A percentile compares a stretch with the other conserved stretches of the same genome.
phyloP scores from a whole-genome alignment of 2,113 vertebrate genomes.

The Stigmatopora argus region DNA sequence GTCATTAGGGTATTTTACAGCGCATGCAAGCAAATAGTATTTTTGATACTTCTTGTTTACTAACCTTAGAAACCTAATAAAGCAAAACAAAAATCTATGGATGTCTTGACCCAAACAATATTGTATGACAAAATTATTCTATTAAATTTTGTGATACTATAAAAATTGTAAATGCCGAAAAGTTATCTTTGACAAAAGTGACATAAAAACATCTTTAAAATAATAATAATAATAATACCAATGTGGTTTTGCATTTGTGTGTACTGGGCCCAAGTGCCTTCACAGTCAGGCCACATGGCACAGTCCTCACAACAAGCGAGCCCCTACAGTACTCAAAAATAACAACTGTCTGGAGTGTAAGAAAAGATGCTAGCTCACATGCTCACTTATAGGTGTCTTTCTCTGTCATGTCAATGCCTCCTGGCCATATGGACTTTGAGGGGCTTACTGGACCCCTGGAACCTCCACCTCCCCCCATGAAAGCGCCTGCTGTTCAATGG shows the following conservation, averaged over 20 bases:
- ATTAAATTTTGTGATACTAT: neutral
- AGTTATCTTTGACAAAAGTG: neutral
- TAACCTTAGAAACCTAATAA: no score
- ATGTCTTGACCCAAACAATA: no score
- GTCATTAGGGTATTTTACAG: neutral
- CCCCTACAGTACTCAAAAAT: neutral
- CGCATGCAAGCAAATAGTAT: neutral
- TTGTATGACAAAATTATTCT: no score
- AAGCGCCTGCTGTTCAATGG: neutral
- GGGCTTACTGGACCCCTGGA: conserved; percentile 52
- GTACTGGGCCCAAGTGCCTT: neutral
- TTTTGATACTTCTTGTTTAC: neutral
- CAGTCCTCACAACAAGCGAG: neutral
- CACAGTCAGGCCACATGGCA: neutral
- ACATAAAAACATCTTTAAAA: neutral
- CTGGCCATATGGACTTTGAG: conserved; percentile 61
- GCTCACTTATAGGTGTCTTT: neutral
- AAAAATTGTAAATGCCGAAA: no score
- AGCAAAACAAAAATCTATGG: no score
- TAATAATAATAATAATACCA: neutral
- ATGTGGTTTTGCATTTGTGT: neutral
- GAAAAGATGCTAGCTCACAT: neutral
- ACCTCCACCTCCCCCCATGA: conserved; percentile 1
- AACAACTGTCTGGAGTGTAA: neutral
- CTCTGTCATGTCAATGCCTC: conserved; percentile 43